Evolutionary conservation across 2,113 vertebrate species (phyloP).

Genomic region (Callaeas wilsoni): DNA sequence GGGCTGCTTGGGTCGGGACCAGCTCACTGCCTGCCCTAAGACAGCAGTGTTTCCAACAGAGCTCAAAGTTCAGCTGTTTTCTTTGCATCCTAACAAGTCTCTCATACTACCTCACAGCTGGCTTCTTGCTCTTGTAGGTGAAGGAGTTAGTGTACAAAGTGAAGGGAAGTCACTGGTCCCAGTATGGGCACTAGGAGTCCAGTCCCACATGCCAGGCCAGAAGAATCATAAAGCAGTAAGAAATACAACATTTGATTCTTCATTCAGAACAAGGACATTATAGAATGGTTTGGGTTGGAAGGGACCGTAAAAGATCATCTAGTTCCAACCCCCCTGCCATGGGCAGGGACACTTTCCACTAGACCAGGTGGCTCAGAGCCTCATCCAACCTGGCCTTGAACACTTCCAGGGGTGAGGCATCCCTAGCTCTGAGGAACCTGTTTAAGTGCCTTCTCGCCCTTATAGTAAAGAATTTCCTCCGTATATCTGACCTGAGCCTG

Average conservation of each 20-base stretch:
- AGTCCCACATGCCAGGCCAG: not conserved
- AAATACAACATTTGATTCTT: not conserved
- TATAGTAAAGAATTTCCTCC: not conserved
- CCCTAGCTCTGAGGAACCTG: not conserved
- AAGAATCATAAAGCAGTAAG: not conserved
- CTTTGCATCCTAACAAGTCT: not conserved
- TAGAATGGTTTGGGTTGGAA: not conserved
- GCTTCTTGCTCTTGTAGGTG: not conserved
- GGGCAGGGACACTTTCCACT: not conserved
- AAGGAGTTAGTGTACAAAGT: not conserved
- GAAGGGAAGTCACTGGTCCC: not conserved
- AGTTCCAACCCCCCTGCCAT: not conserved
- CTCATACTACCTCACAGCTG: not conserved
- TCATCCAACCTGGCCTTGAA: not conserved
- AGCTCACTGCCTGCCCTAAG: not conserved
- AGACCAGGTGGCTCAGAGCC: not conserved
- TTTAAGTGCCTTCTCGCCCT: not conserved
- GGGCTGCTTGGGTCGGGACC: not conserved
- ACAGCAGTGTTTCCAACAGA: not conserved
- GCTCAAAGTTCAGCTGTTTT: not conserved
- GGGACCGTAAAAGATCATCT: not conserved
- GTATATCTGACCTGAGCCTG: not conserved
- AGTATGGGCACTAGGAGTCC: not conserved
- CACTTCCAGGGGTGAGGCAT: not conserved
- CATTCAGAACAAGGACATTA: not conserved